Base-by-base conservation (phyloP, 1,140 invertebrate species). In the Eufriesea mexicana region DNA sequence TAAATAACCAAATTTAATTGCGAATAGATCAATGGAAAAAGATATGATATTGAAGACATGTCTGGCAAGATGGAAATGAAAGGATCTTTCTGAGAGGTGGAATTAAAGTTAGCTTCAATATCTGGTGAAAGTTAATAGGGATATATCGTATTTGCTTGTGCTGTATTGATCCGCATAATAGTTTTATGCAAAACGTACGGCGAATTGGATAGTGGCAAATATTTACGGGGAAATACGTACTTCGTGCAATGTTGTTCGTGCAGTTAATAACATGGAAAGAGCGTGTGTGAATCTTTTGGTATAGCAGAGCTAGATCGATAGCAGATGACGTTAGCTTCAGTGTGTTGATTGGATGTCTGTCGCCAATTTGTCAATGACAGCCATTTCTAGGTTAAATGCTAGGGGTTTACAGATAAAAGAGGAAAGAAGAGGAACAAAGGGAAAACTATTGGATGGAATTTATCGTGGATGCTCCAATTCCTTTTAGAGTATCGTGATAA, bases 341-440 rank as follows among this genome's bases (percentile, higher is more conserved):
- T 72, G 57, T 47, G 54, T 57, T 16, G 45, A 55, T 75, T 68
- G 47, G 78, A 80, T 47, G 20, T 73, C 49, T 54, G 35, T 16
- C 70, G 49, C 20, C 67, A n/a, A 80, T 87, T 86, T 87, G 77
- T 87, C 68, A 83, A 80, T 74, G 54, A 67, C 67, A 59, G 49
- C 25, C 74, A 62, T 72, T 61, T 66, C 45, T 18, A 20, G 59
- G 28, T 73, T 62, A n/a, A 70, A 84, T 47, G 78, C 54, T 51
- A 70, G 51, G 25, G 42, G 55, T 78, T 54, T 16, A 12, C 5
- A 9, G 45, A 49, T 62, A 73, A 72, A 73, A 54, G 64, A 73
- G 0, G 28, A 70, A 45, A n/a, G 23, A 42, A 74, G 66, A 42
- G 42, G 77, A 62, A 55, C 54, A 62, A 70, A 35, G 25, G 16